These are phyloP conservation scores for Calliopsis andreniformis DNA, from an alignment of 1,140 invertebrate species.

Conservation along the genomic window DNA sequence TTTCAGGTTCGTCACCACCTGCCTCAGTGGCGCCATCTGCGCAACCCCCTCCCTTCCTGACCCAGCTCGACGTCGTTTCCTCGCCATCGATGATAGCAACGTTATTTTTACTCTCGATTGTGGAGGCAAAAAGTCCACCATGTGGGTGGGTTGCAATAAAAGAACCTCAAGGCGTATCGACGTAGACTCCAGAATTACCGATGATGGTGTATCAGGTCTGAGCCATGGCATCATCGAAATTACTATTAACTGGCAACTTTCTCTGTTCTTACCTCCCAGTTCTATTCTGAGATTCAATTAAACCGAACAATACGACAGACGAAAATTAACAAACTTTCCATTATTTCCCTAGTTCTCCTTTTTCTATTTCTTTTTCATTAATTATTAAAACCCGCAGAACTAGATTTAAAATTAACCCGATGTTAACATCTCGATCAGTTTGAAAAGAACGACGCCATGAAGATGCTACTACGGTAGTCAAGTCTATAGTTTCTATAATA, in stretches of 20 bases:
- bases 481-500: constrained; percentile 2
- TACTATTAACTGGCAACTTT: neutral
- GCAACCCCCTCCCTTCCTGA: neutral
- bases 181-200: neutral
- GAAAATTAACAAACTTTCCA: constrained; percentile 7
- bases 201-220: neutral
- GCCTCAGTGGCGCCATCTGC: neutral
- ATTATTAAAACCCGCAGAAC: neutral
- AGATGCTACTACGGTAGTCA: neutral
- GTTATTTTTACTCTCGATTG: neutral
- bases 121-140: neutral
- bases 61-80: neutral
- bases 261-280: neutral
- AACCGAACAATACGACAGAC: too few relatives aligned
- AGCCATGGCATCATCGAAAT: neutral
- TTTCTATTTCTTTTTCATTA: neutral
- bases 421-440: neutral
- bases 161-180: neutral
- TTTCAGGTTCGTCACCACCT: neutral
- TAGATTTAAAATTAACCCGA: neutral
- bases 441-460: neutral
- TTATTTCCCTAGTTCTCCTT: neutral
- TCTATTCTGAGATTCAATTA: too few relatives aligned
- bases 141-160: neutral
- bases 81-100: neutral